Conservation (phyloP, 1,140 invertebrate genomes). For the Drosophila rhopaloa region DNA sequence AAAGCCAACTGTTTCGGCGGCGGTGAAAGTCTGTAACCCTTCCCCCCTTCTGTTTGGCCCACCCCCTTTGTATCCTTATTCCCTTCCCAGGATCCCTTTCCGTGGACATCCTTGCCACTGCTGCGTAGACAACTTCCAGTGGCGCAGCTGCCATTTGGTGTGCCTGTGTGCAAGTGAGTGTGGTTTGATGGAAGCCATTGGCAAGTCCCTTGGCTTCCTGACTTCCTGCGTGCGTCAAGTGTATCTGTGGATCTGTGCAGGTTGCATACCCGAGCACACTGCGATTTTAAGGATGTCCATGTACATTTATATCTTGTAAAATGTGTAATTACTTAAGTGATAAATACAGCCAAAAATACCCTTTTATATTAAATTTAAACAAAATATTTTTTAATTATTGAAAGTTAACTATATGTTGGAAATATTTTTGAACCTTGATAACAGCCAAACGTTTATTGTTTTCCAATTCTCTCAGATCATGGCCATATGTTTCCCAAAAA, state of each 20-base stretch:
- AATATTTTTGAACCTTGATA: too few relatives aligned
- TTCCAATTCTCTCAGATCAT: too few relatives aligned
- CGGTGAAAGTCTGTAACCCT: conserved; percentile 11
- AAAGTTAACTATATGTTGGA: too few relatives aligned
- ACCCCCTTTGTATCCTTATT: neutral
- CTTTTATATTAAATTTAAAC: too few relatives aligned
- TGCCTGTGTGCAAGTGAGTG: conserved; percentile 29
- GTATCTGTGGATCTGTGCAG: conserved; percentile 31
- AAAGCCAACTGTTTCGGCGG: conserved; percentile 52
- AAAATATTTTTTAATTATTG: too few relatives aligned
- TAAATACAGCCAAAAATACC: too few relatives aligned
- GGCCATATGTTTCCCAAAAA: too few relatives aligned
- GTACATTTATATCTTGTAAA: too few relatives aligned
- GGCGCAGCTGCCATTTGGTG: conserved; percentile 59
- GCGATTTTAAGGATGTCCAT: conserved; percentile 40
- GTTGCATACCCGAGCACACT: conserved; percentile 53
- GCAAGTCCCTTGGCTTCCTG: conserved; percentile 41
- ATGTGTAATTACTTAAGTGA: too few relatives aligned
- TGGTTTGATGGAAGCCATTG: conserved; percentile 54
- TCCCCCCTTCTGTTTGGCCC: neutral
- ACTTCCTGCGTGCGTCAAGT: conserved; percentile 15
- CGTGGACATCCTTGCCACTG: conserved; percentile 29
- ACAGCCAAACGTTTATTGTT: too few relatives aligned
- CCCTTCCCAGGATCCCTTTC: neutral
- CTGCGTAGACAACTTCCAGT: conserved; percentile 73